Base-by-base conservation (phyloP, 2,797 vertebrate species). In the Liasis olivaceus region DNA sequence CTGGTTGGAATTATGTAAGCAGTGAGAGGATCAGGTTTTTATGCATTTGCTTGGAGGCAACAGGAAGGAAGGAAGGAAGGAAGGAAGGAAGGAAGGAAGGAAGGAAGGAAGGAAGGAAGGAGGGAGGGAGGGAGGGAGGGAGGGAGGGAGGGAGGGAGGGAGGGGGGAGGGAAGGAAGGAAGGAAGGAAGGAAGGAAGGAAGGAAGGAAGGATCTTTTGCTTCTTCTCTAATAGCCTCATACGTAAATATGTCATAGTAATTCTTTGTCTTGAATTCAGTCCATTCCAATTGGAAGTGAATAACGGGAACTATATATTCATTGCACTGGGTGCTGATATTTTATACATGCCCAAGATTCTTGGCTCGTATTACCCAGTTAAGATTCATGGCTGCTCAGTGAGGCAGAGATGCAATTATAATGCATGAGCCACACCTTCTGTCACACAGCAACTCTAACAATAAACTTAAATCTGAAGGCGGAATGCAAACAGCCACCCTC, bases 381-480 rank as follows among this genome's bases (percentile, higher is more conserved):
- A 87, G 36, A 77, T 91, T 77, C 47, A 56, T 22, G 26, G 90
- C 56, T 91, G 64, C 17, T 91, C 91, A 91, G 36, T 47, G 56
- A 91, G 26, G 85, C 91, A 60, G 84, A 59, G 85, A n/a, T 87
- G 63, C 51, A 24, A 11, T 59, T 12, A 7, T 47, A 77, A 77
- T 28, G 28, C 26, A 72, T 87, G 85, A 72, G 47, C 60, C 56
- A 51, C 31, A 59, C 47, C 15, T 88, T 72, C 85, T n/a, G 6
- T 85, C 47, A 42, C 63, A 69, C 8, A 72, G 24, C 62, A 58
- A 20, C 9, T 47, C 7, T 3, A 22, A 64, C 81, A 87, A 69
- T 59, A 51, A 69, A 17, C 24, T 15, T 72, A 91, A 91, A 91
- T 72, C 17, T 47, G 31, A 72, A 69, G 20, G 31, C 31, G 69